Evolutionary conservation across 2,113 vertebrate species (phyloP), one percentile per base, ranked within the genome.

Genomic region (Upupa epops): DNA sequence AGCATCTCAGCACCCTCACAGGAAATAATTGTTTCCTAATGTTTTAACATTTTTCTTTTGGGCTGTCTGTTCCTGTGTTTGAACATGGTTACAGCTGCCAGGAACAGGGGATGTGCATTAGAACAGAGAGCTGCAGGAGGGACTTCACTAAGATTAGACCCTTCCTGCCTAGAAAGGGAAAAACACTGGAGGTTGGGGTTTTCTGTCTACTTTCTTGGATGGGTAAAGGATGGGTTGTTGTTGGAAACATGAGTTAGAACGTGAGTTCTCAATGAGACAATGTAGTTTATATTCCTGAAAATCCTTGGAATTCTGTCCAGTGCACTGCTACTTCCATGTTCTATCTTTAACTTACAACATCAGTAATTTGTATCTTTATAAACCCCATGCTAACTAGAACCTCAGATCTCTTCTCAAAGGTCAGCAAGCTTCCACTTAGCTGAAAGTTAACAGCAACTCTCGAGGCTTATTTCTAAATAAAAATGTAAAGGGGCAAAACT

Each of bases 151-250:
- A 80, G 71, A 56, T 68, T 86, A 89, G 91, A 85, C 79, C 86
- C 92, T 91, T 94, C 91, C 86, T 96, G 78, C 63, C 61, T 93
- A 83, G 90, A 90, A 92, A 86, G 36, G 54, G 58, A 78, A 88
- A 92, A 83, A 69, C 25, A 45, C 8, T 32, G 29, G 42, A 31
- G 14, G 8, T 79, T n/a, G 78, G 31, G 0, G 13, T 0, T 2
- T 78, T 85, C 66, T 88, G 81, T 40, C 21, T 59, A 46, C 65
- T 34, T 84, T 92, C 88, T 78, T n/a, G 58, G 84, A 34, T 32
- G 77, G 77, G 54, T 32, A 32, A 79, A 72, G 74, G 63, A 24
- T 48, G 78, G 36, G 16, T 91, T 68, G 20, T 65, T 77, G 69
- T 21, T 71, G 49, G 82, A 93, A 68, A 92, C 34, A n/a, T n/a